Evolutionary conservation across 1,140 invertebrate genomes (phyloP).

Genomic region (Adoxophyes honmai): DNA sequence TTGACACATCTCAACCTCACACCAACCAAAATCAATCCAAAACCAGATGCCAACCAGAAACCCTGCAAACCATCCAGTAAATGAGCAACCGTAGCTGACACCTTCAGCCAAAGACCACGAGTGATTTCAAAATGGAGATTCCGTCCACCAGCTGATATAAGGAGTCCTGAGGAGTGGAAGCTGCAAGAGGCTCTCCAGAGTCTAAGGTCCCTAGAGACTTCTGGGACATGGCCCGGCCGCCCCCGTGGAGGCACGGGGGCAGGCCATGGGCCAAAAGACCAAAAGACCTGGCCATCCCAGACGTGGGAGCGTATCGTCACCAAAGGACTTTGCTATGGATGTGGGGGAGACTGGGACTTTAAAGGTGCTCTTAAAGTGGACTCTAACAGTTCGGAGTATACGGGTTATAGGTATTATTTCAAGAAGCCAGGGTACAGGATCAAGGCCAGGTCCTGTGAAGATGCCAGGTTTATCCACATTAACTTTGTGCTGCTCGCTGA

Average conservation of each 20-base stretch:
- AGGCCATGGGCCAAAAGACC: constrained; percentile 9
- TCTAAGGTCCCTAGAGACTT: constrained; percentile 33
- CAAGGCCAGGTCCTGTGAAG: constrained; percentile 74
- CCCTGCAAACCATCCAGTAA: constrained; percentile 17
- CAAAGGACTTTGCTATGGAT: constrained; percentile 59
- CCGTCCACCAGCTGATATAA: constrained; percentile 61
- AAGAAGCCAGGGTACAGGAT: constrained; percentile 57
- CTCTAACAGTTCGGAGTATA: constrained; percentile 67
- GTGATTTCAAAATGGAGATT: constrained; percentile 74
- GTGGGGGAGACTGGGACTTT: constrained; percentile 66
- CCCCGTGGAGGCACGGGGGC: constrained; percentile 55
- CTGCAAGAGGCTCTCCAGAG: constrained; percentile 54
- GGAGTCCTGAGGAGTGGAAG: constrained; percentile 62
- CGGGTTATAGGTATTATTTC: constrained; percentile 65
- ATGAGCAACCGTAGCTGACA: constrained; percentile 19
- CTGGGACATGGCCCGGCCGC: constrained; percentile 69
- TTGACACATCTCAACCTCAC: constrained; percentile 46
- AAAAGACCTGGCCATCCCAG: background rate
- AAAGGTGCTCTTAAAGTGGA: constrained; percentile 63
- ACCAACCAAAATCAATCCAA: constrained; percentile 19
- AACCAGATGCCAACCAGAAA: constrained; percentile 25
- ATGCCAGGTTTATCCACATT: constrained; percentile 81
- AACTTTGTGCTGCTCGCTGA: constrained; percentile 80
- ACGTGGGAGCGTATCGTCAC: constrained; percentile 57
- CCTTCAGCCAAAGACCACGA: constrained; percentile 40